A percentile compares a stretch with the other conserved stretches of the same genome.
Conservation (phyloP, 2,888 invertebrate species). For the Cataglyphis altisquamis region DNA sequence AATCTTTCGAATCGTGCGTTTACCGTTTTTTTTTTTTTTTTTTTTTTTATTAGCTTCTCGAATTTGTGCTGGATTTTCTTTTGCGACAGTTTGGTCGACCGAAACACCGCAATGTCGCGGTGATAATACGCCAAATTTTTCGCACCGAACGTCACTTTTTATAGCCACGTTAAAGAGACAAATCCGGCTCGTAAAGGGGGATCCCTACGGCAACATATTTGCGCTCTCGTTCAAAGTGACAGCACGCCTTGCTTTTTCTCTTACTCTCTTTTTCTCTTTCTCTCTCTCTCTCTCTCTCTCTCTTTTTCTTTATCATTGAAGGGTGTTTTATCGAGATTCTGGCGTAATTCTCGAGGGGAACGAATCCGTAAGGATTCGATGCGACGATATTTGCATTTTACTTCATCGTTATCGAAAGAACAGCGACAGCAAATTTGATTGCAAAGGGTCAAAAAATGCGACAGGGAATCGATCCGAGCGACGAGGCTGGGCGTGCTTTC, state of each 20-base stretch:
- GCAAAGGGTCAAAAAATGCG: constrained; percentile 17
- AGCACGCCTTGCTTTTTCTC: not conserved
- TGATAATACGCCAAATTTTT: constrained; percentile 30
- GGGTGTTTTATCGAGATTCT: constrained; percentile 11
- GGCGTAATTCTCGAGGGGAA: constrained; percentile 26
- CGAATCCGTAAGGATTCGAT: constrained; percentile 10
- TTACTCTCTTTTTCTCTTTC: not conserved
- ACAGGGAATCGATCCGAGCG: constrained; percentile 17
- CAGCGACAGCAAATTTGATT: constrained; percentile 49
- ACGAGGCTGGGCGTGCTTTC: constrained; percentile 21
- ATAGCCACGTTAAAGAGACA: constrained; percentile 49
- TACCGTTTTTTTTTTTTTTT: not conserved
- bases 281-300: not conserved
- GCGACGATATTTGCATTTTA: constrained; percentile 74
- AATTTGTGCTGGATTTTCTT: constrained; percentile 5
- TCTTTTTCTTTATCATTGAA: constrained; percentile 30
- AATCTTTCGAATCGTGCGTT: not conserved
- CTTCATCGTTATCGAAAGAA: constrained; percentile 68
- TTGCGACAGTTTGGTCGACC: not conserved
- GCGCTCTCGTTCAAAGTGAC: constrained; percentile 45
- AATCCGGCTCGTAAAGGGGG: constrained; percentile 41
- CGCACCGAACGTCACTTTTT: constrained; percentile 40
- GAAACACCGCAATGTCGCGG: constrained; percentile 17
- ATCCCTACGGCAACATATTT: constrained; percentile 48
- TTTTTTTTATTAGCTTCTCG: not conserved